These are phyloP conservation scores for Beris morrisii DNA, from an alignment of 2,888 invertebrate species.

Conservation along the genomic window DNA sequence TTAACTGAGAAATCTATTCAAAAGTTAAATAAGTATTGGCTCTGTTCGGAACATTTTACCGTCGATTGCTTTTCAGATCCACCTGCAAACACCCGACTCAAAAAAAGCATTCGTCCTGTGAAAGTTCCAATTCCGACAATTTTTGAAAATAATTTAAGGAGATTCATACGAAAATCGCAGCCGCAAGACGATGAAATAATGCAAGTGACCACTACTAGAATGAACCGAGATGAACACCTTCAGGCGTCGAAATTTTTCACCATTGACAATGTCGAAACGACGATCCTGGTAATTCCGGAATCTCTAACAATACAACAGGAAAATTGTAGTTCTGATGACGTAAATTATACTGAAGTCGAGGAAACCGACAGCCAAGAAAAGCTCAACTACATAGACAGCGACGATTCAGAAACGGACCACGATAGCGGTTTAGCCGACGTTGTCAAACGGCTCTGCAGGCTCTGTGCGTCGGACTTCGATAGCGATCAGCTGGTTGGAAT, in stretches of 20 bases:
- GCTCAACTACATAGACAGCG: not conserved
- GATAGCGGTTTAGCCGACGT: constrained; percentile 2
- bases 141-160: constrained; percentile 36
- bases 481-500: constrained; percentile 21
- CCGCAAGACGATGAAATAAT: no score
- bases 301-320: not conserved
- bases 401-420: constrained; percentile 5
- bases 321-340: not conserved
- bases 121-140: constrained; percentile 38
- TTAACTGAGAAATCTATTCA: constrained; percentile 33
- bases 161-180: not conserved
- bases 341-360: not conserved
- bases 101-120: constrained; percentile 33
- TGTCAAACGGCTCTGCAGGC: constrained; percentile 27
- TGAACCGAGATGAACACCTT: not conserved
- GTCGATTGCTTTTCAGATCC: constrained; percentile 38
- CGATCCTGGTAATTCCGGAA: constrained; percentile 17
- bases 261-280: not conserved
- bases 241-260: no score
- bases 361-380: not conserved
- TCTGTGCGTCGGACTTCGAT: constrained; percentile 24
- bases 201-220: not conserved
- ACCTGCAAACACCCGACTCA: constrained; percentile 32
- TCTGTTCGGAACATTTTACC: constrained; percentile 40
- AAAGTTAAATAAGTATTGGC: constrained; percentile 36